Evolutionary conservation across 2,113 vertebrate species (phyloP).

Genomic region (Dromiciops gliroides): DNA sequence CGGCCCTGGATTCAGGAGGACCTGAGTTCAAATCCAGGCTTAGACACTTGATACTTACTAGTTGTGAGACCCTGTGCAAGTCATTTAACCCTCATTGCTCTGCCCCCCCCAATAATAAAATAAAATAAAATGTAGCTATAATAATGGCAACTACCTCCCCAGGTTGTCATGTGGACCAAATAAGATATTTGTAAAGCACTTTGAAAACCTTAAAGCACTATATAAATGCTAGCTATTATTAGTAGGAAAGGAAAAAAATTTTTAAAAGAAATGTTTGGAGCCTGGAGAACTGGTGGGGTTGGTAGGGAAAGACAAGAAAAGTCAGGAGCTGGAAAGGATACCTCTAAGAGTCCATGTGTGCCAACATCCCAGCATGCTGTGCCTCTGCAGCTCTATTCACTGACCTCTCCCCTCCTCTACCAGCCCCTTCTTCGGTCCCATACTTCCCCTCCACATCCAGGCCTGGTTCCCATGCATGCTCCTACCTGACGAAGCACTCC

Average conservation of each 20-base stretch:
- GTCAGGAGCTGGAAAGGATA: too few relatives aligned
- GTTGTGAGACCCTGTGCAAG: too few relatives aligned
- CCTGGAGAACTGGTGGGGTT: neutral
- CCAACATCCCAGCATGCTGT: neutral
- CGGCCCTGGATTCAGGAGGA: too few relatives aligned
- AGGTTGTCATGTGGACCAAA: neutral
- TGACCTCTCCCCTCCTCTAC: neutral
- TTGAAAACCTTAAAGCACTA: too few relatives aligned
- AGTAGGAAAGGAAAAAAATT: too few relatives aligned
- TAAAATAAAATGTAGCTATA: too few relatives aligned
- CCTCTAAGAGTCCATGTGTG: neutral
- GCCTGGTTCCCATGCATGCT: neutral
- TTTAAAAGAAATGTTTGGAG: slow-evolving; percentile 62
- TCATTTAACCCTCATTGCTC: too few relatives aligned
- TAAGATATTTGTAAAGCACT: neutral
- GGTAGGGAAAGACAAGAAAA: neutral
- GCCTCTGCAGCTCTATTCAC: neutral
- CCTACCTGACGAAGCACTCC: slow-evolving; percentile 93
- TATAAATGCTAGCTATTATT: too few relatives aligned
- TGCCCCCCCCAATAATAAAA: too few relatives aligned
- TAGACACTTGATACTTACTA: too few relatives aligned
- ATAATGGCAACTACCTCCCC: too few relatives aligned
- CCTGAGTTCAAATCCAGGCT: too few relatives aligned
- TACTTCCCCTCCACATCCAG: neutral
- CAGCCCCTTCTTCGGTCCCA: neutral